These are phyloP conservation scores for Eupithecia dodoneata DNA, from an alignment of 2,888 invertebrate genomes.

Conservation along the genomic window DNA sequence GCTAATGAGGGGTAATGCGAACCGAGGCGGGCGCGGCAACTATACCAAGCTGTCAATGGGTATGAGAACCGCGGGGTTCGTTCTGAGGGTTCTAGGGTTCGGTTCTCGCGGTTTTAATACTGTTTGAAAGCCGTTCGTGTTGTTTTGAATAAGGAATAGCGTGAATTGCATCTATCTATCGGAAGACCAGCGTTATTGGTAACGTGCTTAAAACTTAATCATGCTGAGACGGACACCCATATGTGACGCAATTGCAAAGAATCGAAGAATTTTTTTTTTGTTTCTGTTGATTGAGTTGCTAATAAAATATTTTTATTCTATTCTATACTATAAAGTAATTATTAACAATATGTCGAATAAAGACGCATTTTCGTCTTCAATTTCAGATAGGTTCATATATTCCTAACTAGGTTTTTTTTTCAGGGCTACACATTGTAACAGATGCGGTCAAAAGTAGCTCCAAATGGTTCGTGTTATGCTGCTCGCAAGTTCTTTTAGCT, in stretches of 20 bases:
- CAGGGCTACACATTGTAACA: not conserved
- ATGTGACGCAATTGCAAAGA: too few species aligned
- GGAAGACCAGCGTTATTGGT: too few species aligned
- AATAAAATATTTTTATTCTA: too few species aligned
- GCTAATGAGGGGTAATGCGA: conserved; percentile 44
- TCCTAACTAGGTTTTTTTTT: not conserved
- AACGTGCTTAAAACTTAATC: too few species aligned
- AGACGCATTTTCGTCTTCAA: not conserved
- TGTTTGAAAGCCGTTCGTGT: not conserved
- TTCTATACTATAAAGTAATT: not conserved
- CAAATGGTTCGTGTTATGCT: too few species aligned
- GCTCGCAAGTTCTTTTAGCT: too few species aligned
- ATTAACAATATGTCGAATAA: not conserved
- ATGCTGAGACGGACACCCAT: too few species aligned
- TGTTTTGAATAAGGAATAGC: not conserved
- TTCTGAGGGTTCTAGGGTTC: not conserved
- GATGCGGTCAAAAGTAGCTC: too few species aligned
- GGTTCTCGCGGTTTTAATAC: not conserved
- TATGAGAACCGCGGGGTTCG: not conserved
- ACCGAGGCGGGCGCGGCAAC: conserved; percentile 8
- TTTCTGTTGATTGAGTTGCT: too few species aligned
- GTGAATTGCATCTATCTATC: not conserved
- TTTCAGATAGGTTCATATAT: not conserved
- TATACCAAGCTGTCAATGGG: not conserved
- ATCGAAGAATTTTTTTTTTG: too few species aligned